These are phyloP conservation scores for Larimichthys polyactis DNA, from an alignment of 2,113 vertebrate genomes.

Conservation along the genomic window DNA sequence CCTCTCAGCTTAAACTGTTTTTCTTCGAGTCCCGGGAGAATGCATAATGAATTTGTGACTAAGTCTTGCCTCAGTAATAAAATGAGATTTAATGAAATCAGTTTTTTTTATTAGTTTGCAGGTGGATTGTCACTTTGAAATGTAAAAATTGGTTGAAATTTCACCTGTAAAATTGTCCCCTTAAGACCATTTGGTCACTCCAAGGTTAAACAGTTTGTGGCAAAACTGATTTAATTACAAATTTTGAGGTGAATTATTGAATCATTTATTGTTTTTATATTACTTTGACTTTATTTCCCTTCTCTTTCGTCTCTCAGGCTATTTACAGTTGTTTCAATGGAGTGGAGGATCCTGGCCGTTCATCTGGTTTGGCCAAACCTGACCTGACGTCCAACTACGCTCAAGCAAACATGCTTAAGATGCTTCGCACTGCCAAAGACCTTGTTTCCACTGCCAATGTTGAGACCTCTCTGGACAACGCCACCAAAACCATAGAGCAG, in stretches of 20 bases:
- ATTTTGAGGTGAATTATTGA: conserved; percentile 9
- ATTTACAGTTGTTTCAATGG: conserved; percentile 98
- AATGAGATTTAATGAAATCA: conserved; percentile 52
- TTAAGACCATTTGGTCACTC: conserved; percentile 7
- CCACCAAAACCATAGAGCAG: conserved; percentile 93
- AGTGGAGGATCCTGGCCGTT: conserved; percentile 89
- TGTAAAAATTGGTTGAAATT: conserved; percentile 41
- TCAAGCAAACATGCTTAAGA: conserved; percentile 95
- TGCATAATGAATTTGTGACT: conserved; percentile 64
- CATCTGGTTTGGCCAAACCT: conserved; percentile 84
- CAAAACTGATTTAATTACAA: conserved; percentile 33
- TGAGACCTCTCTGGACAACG: conserved; percentile 92
- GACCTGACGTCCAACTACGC: conserved; percentile 92
- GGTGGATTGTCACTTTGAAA: conserved; percentile 20
- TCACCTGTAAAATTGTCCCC: conserved; percentile 26
- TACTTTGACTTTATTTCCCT: neutral
- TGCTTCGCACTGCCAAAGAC: conserved; percentile 95
- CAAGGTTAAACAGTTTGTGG: conserved; percentile 42
- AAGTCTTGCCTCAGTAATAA: conserved; percentile 54
- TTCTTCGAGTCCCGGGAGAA: conserved; percentile 61
- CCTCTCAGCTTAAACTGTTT: conserved; percentile 54
- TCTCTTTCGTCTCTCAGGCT: conserved; percentile 82
- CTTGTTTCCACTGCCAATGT: conserved; percentile 93
- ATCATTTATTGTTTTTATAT: neutral
- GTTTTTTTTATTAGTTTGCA: conserved; percentile 25